These are phyloP conservation scores for Dorcus parallelipipedus DNA, from an alignment of 2,888 invertebrate species.

Conservation along the genomic window DNA sequence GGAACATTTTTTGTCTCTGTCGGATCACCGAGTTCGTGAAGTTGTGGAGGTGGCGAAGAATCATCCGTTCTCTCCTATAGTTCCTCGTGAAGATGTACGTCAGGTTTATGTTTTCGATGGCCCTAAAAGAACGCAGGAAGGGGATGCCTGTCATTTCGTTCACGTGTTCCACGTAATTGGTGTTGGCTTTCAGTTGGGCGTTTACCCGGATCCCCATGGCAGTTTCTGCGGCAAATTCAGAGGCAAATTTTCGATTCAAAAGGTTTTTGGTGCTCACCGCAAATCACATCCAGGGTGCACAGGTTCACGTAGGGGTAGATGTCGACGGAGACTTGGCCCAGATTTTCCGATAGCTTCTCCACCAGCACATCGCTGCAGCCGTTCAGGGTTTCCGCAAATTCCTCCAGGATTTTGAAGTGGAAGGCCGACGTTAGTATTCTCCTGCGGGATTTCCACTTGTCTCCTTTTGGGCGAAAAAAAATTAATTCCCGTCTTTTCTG, in stretches of 20 bases:
- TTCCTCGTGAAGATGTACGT: constrained; percentile 55
- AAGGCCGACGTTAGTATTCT: constrained; percentile 50
- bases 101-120: constrained; percentile 46
- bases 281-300: neutral
- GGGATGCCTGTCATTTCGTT: constrained; percentile 49
- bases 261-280: neutral
- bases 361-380: neutral
- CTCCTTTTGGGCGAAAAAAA: constrained; percentile 31
- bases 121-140: constrained; percentile 34
- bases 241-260: neutral
- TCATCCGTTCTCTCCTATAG: constrained; percentile 56
- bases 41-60: constrained; percentile 50
- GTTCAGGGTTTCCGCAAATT: constrained; percentile 33
- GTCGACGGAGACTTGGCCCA: neutral
- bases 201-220: constrained; percentile 77
- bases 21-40: constrained; percentile 56
- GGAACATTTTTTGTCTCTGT: too few relatives aligned
- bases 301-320: neutral
- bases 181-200: constrained; percentile 66
- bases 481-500: too few relatives aligned
- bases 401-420: constrained; percentile 47
- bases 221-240: constrained; percentile 43
- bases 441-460: constrained; percentile 46
- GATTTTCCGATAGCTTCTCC: neutral
- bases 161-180: constrained; percentile 71